Evolutionary conservation across 2,113 vertebrate genomes (phyloP).

Genomic region (Calidris pugnax): DNA sequence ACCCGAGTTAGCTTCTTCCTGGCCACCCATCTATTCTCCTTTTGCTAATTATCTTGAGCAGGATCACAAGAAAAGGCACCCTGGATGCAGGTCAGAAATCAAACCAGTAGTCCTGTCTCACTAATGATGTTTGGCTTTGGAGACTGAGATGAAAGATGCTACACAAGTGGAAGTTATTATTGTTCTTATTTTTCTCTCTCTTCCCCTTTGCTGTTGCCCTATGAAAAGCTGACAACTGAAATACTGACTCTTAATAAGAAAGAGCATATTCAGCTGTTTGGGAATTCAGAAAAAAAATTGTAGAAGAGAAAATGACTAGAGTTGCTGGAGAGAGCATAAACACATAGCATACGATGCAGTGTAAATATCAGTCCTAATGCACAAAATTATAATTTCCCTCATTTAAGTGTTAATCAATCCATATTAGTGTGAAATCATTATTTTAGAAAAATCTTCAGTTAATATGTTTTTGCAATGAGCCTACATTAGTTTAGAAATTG

Average conservation of each 20-base stretch:
- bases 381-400: background rate
- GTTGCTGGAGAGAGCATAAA: background rate
- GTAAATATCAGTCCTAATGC: background rate
- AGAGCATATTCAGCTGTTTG: background rate
- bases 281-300: background rate
- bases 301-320: background rate
- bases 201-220: background rate
- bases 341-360: background rate
- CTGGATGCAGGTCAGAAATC: background rate
- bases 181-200: constrained; percentile 1
- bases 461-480: background rate
- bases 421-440: background rate
- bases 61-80: background rate
- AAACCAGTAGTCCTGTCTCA: background rate
- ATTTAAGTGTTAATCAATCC: background rate
- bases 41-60: background rate
- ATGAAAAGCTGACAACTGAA: background rate
- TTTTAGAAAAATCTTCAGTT: background rate
- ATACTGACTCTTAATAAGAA: background rate
- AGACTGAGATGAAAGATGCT: background rate
- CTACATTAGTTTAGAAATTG: background rate
- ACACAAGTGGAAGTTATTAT: background rate
- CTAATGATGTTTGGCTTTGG: constrained; percentile 9
- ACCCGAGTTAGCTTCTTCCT: background rate
- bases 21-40: background rate